Conservation (phyloP, 2,113 vertebrate genomes). For the Melanerpes formicivorus region DNA sequence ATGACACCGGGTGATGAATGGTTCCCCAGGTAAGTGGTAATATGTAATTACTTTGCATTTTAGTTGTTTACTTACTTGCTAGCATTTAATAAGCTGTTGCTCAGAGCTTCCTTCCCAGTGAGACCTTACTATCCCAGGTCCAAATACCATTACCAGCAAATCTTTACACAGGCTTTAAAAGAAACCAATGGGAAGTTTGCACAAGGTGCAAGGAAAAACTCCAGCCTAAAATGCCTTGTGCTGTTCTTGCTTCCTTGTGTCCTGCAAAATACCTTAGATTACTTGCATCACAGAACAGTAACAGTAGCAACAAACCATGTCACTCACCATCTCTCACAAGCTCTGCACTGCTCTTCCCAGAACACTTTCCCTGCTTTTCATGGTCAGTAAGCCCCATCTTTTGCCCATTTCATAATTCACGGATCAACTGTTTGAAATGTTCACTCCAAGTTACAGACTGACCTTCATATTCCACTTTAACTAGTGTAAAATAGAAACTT, state of each 20-base stretch:
- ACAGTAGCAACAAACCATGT: not conserved
- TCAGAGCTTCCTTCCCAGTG: not conserved
- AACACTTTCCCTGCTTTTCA: not conserved
- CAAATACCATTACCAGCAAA: not conserved
- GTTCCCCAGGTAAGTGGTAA: rapidly evolving
- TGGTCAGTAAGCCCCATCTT: not conserved
- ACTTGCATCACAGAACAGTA: not conserved
- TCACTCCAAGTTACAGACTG: not conserved
- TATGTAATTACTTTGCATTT: rapidly evolving
- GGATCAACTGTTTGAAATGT: not conserved
- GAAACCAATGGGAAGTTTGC: not conserved
- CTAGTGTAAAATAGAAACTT: not conserved
- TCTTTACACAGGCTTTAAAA: not conserved
- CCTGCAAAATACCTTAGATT: not conserved
- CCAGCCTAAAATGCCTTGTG: not conserved
- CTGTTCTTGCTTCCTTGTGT: not conserved
- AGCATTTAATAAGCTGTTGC: not conserved
- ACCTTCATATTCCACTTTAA: not conserved
- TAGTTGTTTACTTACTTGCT: too few relatives aligned
- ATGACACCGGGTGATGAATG: too few relatives aligned
- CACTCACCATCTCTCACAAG: not conserved
- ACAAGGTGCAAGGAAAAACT: not conserved
- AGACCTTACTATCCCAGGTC: not conserved
- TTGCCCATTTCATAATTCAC: not conserved
- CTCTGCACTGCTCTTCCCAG: not conserved